Conservation (phyloP, 1,140 invertebrate genomes). For the Drosophila nigrodunni region DNA sequence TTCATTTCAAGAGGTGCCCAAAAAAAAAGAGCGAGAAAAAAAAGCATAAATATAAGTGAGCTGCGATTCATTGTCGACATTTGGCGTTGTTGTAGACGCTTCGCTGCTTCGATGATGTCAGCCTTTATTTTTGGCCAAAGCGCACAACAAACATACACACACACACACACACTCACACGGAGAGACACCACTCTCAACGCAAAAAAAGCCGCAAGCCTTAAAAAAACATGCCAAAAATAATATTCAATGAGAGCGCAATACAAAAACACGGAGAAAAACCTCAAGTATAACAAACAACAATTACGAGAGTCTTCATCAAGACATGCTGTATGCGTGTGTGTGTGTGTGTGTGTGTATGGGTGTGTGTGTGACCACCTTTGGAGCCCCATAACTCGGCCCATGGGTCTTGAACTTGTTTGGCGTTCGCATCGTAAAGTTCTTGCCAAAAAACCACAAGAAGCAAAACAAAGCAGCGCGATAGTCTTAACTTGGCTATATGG, state of each 20-base stretch:
- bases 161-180: constrained; percentile 43
- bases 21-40: constrained; percentile 2
- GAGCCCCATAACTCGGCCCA: constrained; percentile 14
- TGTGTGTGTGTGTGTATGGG: not conserved
- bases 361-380: constrained; percentile 1
- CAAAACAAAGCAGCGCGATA: constrained; percentile 7
- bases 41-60: constrained; percentile 59
- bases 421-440: constrained; percentile 22
- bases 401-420: constrained; percentile 39
- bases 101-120: constrained; percentile 70
- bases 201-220: constrained; percentile 62
- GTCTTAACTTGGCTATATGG: not conserved
- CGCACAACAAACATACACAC: constrained; percentile 54
- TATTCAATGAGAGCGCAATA: constrained; percentile 60
- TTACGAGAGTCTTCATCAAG: constrained; percentile 42
- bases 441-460: constrained; percentile 12
- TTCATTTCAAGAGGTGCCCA: constrained; percentile 4
- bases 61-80: constrained; percentile 63
- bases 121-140: constrained; percentile 75
- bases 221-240: constrained; percentile 80
- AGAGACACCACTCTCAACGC: constrained; percentile 32
- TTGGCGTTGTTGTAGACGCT: constrained; percentile 44
- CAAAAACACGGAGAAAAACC: constrained; percentile 30
- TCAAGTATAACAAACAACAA: constrained; percentile 53
- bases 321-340: constrained; percentile 4